Evolutionary conservation across 2,113 vertebrate genomes (phyloP).

Genomic region (Tachysurus vachellii): DNA sequence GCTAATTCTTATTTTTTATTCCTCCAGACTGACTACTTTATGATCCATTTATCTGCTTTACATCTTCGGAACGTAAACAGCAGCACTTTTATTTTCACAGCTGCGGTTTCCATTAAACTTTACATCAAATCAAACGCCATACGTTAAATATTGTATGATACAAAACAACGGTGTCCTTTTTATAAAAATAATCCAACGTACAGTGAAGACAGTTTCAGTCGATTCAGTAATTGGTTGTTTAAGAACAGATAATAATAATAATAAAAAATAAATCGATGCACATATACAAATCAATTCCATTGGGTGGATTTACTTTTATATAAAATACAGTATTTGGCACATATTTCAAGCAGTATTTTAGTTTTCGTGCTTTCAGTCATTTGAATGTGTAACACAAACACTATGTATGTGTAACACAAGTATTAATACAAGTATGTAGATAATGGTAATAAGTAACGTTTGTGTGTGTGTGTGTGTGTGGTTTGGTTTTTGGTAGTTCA

Average conservation of each 20-base stretch:
- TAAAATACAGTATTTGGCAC: slow-evolving; percentile 16
- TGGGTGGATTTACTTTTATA: not conserved
- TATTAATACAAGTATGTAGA: not conserved
- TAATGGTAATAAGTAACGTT: too few species aligned
- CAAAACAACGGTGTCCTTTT: not conserved
- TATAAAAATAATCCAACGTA: not conserved
- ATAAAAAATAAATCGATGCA: too few species aligned
- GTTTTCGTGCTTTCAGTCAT: not conserved
- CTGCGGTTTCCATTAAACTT: not conserved
- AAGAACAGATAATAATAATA: not conserved
- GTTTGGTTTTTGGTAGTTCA: not conserved
- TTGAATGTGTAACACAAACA: not conserved
- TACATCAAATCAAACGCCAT: not conserved
- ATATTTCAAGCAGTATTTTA: slow-evolving; percentile 8
- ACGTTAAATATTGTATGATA: not conserved
- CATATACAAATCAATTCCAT: not conserved
- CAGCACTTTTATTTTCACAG: not conserved
- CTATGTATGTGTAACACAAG: too few species aligned
- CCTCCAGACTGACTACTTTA: not conserved
- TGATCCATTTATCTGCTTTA: not conserved
- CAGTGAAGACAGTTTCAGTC: not conserved
- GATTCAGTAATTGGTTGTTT: not conserved
- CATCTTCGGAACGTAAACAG: not conserved
- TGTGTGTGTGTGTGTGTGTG: not conserved
- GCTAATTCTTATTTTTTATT: not conserved